Evolutionary conservation across 2,888 invertebrate species (phyloP), one percentile per base, ranked within the genome.

Genomic region (Drosophila nigritarsus): DNA sequence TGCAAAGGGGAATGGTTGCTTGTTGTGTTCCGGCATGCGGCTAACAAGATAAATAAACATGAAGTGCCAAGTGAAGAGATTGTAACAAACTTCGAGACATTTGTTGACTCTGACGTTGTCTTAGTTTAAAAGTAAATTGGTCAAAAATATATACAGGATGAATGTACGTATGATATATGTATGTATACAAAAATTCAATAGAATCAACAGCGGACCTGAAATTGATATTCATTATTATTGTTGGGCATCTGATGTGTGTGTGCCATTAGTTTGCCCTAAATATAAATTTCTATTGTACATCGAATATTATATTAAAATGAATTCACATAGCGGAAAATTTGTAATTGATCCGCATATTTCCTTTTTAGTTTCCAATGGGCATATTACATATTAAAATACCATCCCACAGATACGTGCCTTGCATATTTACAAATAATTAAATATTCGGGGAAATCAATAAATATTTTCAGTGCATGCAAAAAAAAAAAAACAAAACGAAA

Each of bases 351-450:
- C 38, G 49, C 18, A 66, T 58, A 53, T 73, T 50, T 63, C 49
- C 24, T 49, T 51, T 36, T 67, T 55, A 27, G 58, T 4, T 68
- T 68, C 38, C 27, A 61, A 18, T 48, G 20, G 30, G 36, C 40
- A 3, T n/a, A 38, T 27, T 53, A 42, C 58, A 61, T 64, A 75
- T 63, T 70, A 30, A 70, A 58, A 65, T 34, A 34, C 9, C 53
- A 53, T 24, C 29, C 15, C n/a, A 56, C 15, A 20, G 7, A 48
- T 32, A 51, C 32, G 20, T 29, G 59, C 38, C 20, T 29, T 51
- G 48, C 65, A 42, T 45, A 76, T 81, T 89, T 88, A 71, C 73
- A 80, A 86, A 88, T 88, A 81, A 83, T 83, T 86, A 78, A 81
- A 79, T 72, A 72, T 68, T 62, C 65, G 60, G 20, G 27, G 62